Evolutionary conservation across 1,140 invertebrate genomes (phyloP), one percentile per base, ranked within the genome.

Genomic region (Bradysia coprophila): DNA sequence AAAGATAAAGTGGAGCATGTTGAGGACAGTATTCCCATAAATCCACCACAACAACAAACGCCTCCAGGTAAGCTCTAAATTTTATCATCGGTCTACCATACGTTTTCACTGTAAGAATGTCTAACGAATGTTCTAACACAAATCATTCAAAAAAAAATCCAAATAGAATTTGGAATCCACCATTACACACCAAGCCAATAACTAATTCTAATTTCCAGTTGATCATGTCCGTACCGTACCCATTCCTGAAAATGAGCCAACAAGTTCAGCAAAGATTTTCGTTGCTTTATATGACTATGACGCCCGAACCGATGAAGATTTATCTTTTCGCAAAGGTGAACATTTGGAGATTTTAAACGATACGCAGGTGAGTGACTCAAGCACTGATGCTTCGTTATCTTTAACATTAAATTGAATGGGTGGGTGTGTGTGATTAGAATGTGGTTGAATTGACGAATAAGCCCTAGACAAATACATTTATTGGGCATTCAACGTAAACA

Each of bases 261-360:
- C 76, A 44, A 69, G 67, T 43, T 68, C 73, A 51, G 78, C 81
- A 44, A 82, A 85, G 64, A 84, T 96, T 54, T 98, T 96, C 67
- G 88, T 98, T 23, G 93, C 95, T 24, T 68, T 98, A 15, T 98
- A 97, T 64, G 94, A 98, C 66, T 98, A 98, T 62, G 94, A 98
- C 72, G 94, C 95, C 23, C 72, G 95, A 49, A 98, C 95, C 20
- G 92, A 96, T 61, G 94, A 98, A 64, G 95, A 98, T 66, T 69
- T 98, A 42, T 94, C 89, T 65, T 97, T 98, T 66, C 80, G 91
- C 49, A 97, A 98, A 65, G 93, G 93, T 31, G 94, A 98, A 64
- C 88, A 96, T 67, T 71, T 98, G 57, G 93, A 98, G 66, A 95
- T 98, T 48, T 65, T 98, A 46, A 96, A 98, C 67, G 93, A 98